Base-by-base conservation (phyloP, 2,797 vertebrate genomes). In the Anguilla anguilla region DNA sequence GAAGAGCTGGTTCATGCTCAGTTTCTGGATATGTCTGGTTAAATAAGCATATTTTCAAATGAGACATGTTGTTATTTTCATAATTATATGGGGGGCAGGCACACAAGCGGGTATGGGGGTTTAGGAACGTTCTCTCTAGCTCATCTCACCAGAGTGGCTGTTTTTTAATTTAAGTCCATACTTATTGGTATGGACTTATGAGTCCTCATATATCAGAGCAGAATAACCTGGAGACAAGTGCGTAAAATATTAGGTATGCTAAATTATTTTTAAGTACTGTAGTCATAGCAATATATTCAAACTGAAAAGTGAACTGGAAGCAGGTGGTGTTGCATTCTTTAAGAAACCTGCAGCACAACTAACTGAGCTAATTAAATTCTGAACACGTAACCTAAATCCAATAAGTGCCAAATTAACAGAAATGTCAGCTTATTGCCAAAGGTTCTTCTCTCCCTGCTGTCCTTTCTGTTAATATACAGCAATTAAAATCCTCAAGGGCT, bases 351-450 rank as follows among this genome's bases (percentile, higher is more conserved):
- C 74, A 6, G 17, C 35, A 46, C 74, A 19, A 46, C 72, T 35
- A 69, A 28, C 69, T 35, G 74, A 79, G 74, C 43, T 4, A 79
- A 79, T 79, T 79, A 43, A 43, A 79, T 79, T 43, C 31, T 79
- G 39, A 79, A 39, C 15, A 43, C 6, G 39, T 46, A 79, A 79
- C 74, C 39, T 79, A 79, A 79, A 79, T 79, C 35, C 74, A 79
- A 13, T 43, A 46, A 79, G 74, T 79, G 74, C 74, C 35, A 79
- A 79, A 79, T 79, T 79, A 79, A 46, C 74, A 79, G 74, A 79
- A 79, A 79, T 79, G 74, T 43, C 74, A 79, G 74, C 74, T 79
- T 79, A 79, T 79, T 43, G 35, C 74, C 39, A 19, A 79, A 79
- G 74, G 74, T 43, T 46, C 39, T 43, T 79, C 35, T 43, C 67